Base-by-base conservation (phyloP, 2,888 invertebrate species). In the Eulithis testata region DNA sequence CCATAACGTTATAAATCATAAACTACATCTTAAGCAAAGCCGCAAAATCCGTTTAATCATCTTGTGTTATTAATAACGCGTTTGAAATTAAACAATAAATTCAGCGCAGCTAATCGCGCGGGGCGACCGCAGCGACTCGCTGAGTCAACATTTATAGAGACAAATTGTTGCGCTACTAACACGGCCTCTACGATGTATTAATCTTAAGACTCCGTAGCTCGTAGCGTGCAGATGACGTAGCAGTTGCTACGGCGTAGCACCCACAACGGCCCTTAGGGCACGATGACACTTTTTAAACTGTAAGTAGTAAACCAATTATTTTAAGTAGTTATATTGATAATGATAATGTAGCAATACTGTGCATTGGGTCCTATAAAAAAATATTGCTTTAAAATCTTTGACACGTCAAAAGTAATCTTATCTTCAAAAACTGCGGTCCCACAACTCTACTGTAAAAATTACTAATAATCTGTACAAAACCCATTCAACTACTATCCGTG, bases 71-170 rank as follows among this genome's bases (percentile, higher is more conserved):
- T 93, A 93, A 93, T 93, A 91, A 91, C 90, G 82, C 81, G 86
- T 90, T 89, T 89, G 90, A 88, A 91, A 92, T 92, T 92, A 93
- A 91, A 93, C 93, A 93, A 93, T 93, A 93, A 92, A 93, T 93
- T 93, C 84, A 83, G 86, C 81, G 85, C 79, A 79, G 91, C 91
- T 93, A 93, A 93, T 93, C 92, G 90, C 86, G 87, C 88, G 84
- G 82, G 85, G 85, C 80, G 85, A 85, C 90, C 90, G 85, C 55
- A 53, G 14, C 89, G 84, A 81, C 76, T 85, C 84, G 91, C 92
- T 92, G 92, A 93, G 87, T 92, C 91, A 91, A 91, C 93, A 88
- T 93, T 93, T 93, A 93, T 93, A 92, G 90, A 92, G 92, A 93
- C 93, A 93, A 93, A 93, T 93, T 91, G 92, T 92, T 87, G 88